These are phyloP conservation scores for Drosophila persimilis DNA, from an alignment of 1,140 invertebrate species.

Conservation along the genomic window DNA sequence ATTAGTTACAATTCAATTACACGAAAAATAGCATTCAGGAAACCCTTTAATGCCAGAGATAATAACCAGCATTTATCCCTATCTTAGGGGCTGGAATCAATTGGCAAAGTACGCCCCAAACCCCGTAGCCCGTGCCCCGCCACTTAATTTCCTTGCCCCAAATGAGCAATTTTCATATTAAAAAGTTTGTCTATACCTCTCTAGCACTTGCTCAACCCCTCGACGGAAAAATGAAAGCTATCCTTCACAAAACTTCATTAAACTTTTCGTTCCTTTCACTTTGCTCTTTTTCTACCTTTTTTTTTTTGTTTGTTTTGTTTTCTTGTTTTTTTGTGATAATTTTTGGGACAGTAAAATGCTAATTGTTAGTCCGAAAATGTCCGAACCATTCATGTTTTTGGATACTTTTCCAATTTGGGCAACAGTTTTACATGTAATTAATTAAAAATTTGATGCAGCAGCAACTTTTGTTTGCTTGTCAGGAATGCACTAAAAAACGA, in stretches of 20 bases:
- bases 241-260: slow-evolving; percentile 61
- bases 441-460: slow-evolving; percentile 73
- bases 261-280: slow-evolving; percentile 38
- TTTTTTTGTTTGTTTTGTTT: slow-evolving; percentile 1
- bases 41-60: slow-evolving; percentile 5
- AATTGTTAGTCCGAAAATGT: slow-evolving; percentile 66
- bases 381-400: slow-evolving; percentile 1
- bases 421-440: slow-evolving; percentile 72
- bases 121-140: not conserved
- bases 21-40: not conserved
- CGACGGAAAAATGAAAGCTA: slow-evolving; percentile 30
- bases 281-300: slow-evolving; percentile 8
- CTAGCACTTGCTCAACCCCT: not conserved
- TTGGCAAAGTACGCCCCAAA: slow-evolving; percentile 27
- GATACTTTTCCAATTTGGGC: slow-evolving; percentile 33
- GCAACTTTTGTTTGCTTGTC: slow-evolving; percentile 60
- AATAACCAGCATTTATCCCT: not conserved
- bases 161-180: slow-evolving; percentile 71
- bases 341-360: slow-evolving; percentile 60
- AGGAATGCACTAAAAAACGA: slow-evolving; percentile 55
- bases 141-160: slow-evolving; percentile 28
- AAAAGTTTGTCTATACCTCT: slow-evolving; percentile 54
- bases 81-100: slow-evolving; percentile 14
- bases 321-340: slow-evolving; percentile 22
- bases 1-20: too few relatives aligned